These are phyloP conservation scores for Bombyx mori DNA, from an alignment of 1,140 invertebrate genomes.

Conservation along the genomic window DNA sequence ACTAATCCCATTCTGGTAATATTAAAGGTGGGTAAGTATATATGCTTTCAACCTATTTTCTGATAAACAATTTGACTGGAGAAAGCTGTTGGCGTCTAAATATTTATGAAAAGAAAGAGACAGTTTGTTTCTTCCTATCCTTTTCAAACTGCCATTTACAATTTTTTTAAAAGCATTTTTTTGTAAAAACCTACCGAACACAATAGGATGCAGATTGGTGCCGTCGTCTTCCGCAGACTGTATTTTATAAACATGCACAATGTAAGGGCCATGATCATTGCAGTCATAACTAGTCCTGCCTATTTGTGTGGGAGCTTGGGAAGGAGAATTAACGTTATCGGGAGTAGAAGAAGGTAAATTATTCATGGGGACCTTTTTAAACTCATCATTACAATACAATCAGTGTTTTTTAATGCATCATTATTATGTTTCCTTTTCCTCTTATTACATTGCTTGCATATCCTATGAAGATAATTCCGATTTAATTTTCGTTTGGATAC, in stretches of 20 bases:
- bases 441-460: not conserved
- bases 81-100: too few species aligned
- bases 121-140: conserved; percentile 1
- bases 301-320: conserved; percentile 2
- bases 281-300: conserved; percentile 1
- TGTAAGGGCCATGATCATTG: conserved; percentile 2
- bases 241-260: conserved; percentile 2
- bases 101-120: not conserved
- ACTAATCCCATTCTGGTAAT: not conserved
- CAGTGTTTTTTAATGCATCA: not conserved
- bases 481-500: not conserved
- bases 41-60: not conserved
- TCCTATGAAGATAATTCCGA: not conserved
- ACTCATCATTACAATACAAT: not conserved
- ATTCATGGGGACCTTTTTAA: not conserved
- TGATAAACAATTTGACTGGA: not conserved
- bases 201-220: not conserved
- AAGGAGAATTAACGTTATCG: not conserved
- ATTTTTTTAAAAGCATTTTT: too few species aligned
- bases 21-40: too few species aligned
- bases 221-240: not conserved
- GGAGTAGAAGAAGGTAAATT: not conserved
- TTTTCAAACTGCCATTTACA: not conserved
- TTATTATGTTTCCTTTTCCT: not conserved
- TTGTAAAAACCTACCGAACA: not conserved